These are phyloP conservation scores for Salvelinus sp. DNA, from an alignment of 2,113 vertebrate genomes.

Conservation along the genomic window DNA sequence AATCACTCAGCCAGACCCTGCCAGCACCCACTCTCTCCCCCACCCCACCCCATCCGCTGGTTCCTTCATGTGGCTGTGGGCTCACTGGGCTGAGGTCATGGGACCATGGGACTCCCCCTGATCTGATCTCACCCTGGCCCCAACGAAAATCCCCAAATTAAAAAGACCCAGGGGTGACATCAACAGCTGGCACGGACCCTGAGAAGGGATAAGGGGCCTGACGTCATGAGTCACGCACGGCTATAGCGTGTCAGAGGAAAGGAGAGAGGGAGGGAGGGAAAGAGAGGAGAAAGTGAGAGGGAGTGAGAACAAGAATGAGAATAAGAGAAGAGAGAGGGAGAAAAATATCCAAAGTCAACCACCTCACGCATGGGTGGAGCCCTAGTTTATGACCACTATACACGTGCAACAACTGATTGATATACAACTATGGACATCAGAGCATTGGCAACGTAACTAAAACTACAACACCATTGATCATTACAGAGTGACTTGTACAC, in stretches of 20 bases:
- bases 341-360: slow-evolving; percentile 11
- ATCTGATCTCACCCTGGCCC: slow-evolving; percentile 57
- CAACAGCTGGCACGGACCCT: slow-evolving; percentile 64
- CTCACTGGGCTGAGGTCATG: slow-evolving; percentile 46
- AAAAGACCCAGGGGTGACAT: slow-evolving; percentile 72
- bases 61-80: slow-evolving; percentile 62
- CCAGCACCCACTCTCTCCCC: background rate
- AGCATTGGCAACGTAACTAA: background rate
- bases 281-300: slow-evolving; percentile 9
- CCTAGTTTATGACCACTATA: background rate
- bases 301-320: no score
- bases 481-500: background rate
- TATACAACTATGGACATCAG: background rate
- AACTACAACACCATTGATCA: slow-evolving; percentile 2
- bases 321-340: background rate
- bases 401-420: slow-evolving; percentile 7
- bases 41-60: slow-evolving; percentile 14
- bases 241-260: slow-evolving; percentile 35
- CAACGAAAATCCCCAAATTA: slow-evolving; percentile 72
- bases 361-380: slow-evolving; percentile 3
- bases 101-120: slow-evolving; percentile 46
- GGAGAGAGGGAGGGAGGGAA: slow-evolving; percentile 3
- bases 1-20: background rate
- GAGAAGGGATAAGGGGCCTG: slow-evolving; percentile 36
- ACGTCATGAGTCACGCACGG: slow-evolving; percentile 63